These are phyloP conservation scores for Calliopsis andreniformis DNA, from an alignment of 1,140 invertebrate genomes.

Conservation along the genomic window DNA sequence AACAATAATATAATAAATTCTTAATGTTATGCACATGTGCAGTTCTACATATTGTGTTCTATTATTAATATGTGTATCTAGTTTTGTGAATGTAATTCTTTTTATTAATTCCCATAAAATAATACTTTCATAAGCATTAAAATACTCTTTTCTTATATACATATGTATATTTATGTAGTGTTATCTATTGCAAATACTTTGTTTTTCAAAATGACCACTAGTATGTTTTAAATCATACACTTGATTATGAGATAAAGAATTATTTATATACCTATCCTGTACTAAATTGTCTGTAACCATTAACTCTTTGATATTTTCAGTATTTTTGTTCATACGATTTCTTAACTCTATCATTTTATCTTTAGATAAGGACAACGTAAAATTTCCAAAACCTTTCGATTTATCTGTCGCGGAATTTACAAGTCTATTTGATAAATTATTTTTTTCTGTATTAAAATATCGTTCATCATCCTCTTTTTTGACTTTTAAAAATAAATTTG, in stretches of 20 bases:
- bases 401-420: conserved; percentile 3
- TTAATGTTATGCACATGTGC: not conserved
- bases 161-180: conserved; percentile 7
- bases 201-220: conserved; percentile 21
- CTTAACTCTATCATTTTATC: not conserved
- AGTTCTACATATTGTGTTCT: conserved; percentile 3
- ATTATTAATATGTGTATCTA: no score
- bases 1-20: not conserved
- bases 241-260: not conserved
- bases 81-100: conserved; percentile 7
- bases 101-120: not conserved
- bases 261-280: not conserved
- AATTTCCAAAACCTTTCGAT: not conserved
- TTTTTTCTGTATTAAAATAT: not conserved
- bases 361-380: not conserved
- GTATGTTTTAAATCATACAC: not conserved
- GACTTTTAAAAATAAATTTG: conserved; percentile 65
- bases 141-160: conserved; percentile 32
- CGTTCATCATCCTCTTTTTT: conserved; percentile 5
- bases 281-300: not conserved
- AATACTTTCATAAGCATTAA: conserved; percentile 12
- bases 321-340: not conserved
- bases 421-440: not conserved
- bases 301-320: not conserved
- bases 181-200: conserved; percentile 14